A percentile compares a stretch with the other conserved stretches of the same genome.
Conservation (phyloP, 2,797 vertebrate genomes). For the Pseudomugil gertrudae region DNA sequence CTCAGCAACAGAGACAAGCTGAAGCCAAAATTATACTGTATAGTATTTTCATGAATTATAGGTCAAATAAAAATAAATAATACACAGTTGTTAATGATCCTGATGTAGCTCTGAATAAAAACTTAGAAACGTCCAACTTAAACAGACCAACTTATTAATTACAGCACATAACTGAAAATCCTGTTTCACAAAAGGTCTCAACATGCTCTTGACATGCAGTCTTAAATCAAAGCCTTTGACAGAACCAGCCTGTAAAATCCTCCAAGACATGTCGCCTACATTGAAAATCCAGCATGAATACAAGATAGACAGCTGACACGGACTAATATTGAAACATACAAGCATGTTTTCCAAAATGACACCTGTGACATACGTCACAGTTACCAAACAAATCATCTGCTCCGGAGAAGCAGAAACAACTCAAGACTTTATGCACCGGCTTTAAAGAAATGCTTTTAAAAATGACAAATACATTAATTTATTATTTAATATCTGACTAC, state of each 20-base stretch:
- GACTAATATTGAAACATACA: slow-evolving; percentile 2
- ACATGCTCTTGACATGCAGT: slow-evolving; percentile 9
- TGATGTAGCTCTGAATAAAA: too few species aligned
- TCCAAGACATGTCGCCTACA: slow-evolving; percentile 40
- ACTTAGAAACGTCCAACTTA: too few species aligned
- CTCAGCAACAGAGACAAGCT: slow-evolving; percentile 22
- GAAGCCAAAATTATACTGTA: background rate
- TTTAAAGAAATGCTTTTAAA: too few species aligned
- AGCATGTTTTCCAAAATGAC: background rate
- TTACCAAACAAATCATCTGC: background rate
- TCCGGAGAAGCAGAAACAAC: background rate
- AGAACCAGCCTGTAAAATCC: slow-evolving; percentile 36
- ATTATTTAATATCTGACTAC: too few species aligned
- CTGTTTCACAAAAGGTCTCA: slow-evolving; percentile 4
- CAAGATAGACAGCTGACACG: background rate
- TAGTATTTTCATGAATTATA: background rate
- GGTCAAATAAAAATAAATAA: background rate
- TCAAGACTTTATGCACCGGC: too few species aligned
- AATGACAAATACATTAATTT: too few species aligned
- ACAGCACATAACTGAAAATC: slow-evolving; percentile 19
- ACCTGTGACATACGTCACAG: too few species aligned
- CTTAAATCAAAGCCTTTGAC: slow-evolving; percentile 33
- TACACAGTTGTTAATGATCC: too few species aligned
- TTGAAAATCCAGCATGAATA: slow-evolving; percentile 26
- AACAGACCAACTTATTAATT: slow-evolving; percentile 10